Conservation (phyloP, 2,113 vertebrate genomes). For the Eudorcas thomsonii region DNA sequence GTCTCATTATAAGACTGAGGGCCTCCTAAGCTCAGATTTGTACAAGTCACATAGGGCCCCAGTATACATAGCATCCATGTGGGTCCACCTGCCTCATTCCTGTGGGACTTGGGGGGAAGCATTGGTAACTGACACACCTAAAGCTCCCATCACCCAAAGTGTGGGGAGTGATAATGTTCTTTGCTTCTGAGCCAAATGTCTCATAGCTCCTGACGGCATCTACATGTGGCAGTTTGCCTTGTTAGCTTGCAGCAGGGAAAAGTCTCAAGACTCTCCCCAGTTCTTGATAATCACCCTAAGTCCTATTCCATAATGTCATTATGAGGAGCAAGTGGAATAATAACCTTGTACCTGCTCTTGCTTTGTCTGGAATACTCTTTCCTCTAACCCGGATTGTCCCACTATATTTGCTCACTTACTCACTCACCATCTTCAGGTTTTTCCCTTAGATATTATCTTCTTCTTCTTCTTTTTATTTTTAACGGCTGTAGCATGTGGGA, state of each 20-base stretch:
- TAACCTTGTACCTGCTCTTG: neutral
- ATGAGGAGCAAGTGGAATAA: neutral
- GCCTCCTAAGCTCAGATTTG: neutral
- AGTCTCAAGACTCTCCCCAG: neutral
- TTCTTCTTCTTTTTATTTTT: neutral
- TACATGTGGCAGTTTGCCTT: neutral
- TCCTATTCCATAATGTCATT: neutral
- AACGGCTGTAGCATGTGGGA: neutral
- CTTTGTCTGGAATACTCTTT: neutral
- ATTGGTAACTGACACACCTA: neutral
- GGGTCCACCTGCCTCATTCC: neutral
- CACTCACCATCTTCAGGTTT: neutral
- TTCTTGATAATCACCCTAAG: neutral
- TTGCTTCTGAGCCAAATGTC: neutral
- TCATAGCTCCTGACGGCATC: neutral
- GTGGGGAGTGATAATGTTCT: neutral
- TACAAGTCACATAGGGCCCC: too few relatives aligned
- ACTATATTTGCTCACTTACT: neutral
- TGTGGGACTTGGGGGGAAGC: neutral
- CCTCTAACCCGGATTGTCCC: neutral
- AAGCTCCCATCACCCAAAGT: neutral
- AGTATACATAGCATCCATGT: accelerated
- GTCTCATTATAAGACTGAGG: neutral
- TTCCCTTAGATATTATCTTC: neutral
- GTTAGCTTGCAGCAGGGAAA: neutral